Evolutionary conservation across 2,797 vertebrate genomes (phyloP).

Genomic region (Cygnus olor): DNA sequence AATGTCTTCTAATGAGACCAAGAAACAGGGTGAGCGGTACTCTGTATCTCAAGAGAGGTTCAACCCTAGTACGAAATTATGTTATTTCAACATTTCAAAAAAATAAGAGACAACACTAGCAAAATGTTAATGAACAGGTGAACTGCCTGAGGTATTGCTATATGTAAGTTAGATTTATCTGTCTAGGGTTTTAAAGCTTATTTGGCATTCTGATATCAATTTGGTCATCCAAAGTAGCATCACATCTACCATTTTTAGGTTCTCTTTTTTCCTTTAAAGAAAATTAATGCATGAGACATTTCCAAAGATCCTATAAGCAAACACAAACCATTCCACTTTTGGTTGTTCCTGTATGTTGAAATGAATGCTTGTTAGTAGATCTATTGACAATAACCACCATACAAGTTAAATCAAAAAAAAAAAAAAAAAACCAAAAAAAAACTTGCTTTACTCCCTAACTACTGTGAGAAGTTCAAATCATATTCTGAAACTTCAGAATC

Average conservation of each 20-base stretch:
- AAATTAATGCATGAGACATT: neutral
- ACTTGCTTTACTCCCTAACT: neutral
- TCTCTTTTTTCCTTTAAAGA: neutral
- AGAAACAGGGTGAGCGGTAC: neutral
- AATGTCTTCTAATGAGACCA: neutral
- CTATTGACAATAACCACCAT: neutral
- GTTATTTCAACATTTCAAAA: neutral
- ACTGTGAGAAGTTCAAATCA: rapidly evolving
- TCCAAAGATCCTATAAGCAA: neutral
- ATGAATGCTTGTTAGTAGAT: neutral
- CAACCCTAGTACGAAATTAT: neutral
- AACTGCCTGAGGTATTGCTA: neutral
- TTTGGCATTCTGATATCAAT: neutral
- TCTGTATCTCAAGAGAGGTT: neutral
- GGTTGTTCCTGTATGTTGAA: neutral
- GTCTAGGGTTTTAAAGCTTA: neutral
- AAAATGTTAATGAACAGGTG: neutral
- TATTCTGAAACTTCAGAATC: neutral
- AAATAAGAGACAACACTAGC: neutral
- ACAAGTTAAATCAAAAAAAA: neutral
- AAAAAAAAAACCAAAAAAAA: too few relatives aligned
- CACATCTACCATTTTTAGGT: neutral
- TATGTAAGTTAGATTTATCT: neutral
- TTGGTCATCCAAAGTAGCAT: neutral
- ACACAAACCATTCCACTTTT: neutral